Evolutionary conservation across 2,888 invertebrate species (phyloP).

Genomic region (Flabesymbios commensalis): DNA sequence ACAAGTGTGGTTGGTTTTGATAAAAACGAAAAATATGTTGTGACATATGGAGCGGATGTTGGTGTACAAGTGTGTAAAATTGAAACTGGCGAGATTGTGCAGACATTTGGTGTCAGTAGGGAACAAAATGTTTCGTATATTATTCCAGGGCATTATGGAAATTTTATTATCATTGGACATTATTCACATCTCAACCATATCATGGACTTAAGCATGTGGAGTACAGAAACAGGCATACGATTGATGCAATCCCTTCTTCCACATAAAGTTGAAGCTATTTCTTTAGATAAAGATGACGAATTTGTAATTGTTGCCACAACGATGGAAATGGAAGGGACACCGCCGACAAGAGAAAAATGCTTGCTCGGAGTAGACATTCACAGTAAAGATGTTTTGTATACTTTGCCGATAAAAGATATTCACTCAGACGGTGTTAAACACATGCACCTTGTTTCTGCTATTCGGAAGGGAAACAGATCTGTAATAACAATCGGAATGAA

Average conservation of each 20-base stretch:
- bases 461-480: background rate
- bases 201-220: conserved; percentile 29
- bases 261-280: conserved; percentile 24
- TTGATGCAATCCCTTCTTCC: conserved; percentile 17
- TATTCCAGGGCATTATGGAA: conserved; percentile 11
- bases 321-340: background rate
- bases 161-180: conserved; percentile 28
- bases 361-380: conserved; percentile 23
- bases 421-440: conserved; percentile 1
- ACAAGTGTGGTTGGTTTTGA: conserved; percentile 23
- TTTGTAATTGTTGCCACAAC: conserved; percentile 20
- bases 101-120: conserved; percentile 15
- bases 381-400: conserved; percentile 16
- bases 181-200: conserved; percentile 31
- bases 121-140: conserved; percentile 25
- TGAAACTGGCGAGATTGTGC: conserved; percentile 24
- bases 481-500: conserved; percentile 23
- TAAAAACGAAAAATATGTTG: conserved; percentile 5
- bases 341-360: background rate
- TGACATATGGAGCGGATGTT: conserved; percentile 19
- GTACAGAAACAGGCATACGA: conserved; percentile 26
- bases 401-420: background rate
- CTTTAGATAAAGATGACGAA: conserved; percentile 17
- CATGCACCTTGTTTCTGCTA: background rate
- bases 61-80: conserved; percentile 21